Evolutionary conservation across 2,888 invertebrate species (phyloP).

Genomic region (Magallana nippona): DNA sequence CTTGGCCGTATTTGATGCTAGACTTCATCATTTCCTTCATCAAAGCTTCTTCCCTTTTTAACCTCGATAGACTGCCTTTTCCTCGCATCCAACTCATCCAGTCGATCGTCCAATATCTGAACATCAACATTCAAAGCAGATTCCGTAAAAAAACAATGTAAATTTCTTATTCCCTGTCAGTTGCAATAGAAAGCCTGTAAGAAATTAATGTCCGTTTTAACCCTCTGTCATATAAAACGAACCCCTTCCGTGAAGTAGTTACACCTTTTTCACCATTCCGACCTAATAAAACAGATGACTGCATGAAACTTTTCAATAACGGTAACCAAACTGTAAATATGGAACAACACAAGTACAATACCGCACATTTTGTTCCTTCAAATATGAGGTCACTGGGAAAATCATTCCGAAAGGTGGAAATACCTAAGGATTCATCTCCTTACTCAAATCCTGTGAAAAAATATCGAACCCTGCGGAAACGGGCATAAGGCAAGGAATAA

Average conservation of each 20-base stretch:
- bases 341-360: constrained; percentile 47
- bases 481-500: constrained; percentile 46
- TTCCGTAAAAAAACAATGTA: not conserved
- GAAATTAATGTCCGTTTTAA: constrained; percentile 33
- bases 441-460: constrained; percentile 46
- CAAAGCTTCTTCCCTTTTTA: not conserved
- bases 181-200: constrained; percentile 32
- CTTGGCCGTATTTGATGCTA: too few relatives aligned
- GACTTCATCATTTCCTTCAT: too few relatives aligned
- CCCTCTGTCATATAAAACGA: constrained; percentile 38
- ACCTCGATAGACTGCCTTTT: not conserved
- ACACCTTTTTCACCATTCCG: not conserved
- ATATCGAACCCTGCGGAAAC: constrained; percentile 50
- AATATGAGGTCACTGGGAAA: constrained; percentile 47
- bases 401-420: constrained; percentile 49
- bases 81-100: constrained; percentile 25
- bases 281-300: constrained; percentile 22
- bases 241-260: constrained; percentile 26
- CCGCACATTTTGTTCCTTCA: constrained; percentile 41
- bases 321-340: constrained; percentile 50
- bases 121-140: too few relatives aligned
- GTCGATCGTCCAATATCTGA: constrained; percentile 37
- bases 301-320: constrained; percentile 2
- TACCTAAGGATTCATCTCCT: constrained; percentile 51
- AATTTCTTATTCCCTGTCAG: not conserved